Base-by-base conservation (phyloP, 2,888 invertebrate genomes). In the Hirudinaria manillensis region DNA sequence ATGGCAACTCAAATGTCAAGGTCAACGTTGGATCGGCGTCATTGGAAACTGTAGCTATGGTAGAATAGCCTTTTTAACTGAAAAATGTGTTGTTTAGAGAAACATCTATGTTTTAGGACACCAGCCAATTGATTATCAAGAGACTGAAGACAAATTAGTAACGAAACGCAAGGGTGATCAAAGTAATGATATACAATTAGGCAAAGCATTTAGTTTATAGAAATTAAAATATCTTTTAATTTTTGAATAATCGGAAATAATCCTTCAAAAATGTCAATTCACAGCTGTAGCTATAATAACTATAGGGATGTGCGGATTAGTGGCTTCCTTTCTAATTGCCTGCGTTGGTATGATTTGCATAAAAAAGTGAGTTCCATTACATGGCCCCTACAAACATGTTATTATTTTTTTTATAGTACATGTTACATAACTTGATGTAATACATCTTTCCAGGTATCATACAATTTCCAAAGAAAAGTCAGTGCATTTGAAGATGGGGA, bases 21-120 rank as follows among this genome's bases (percentile, higher is more conserved):
- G 73, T 21, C 74, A 76, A 73, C 70, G 71, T 65, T 77, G 77
- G 77, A 75, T 72, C 13, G 77, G 77, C 16, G 74, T 74, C 73
- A 65, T 75, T 32, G 75, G 76, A 7, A 77, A 77, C 70, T 77
- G 77, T 24, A 68, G 68, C 32, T 68, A 68, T 19, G 68, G 68
- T 34, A 34, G n/a, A 56, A 7, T 56, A 24, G 3, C 61, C 29
- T 7, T 1, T 61, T 2, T 61, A 61, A n/a, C 13, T n/a, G 6
- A 61, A n/a, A 61, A 16, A 27, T 61, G 7, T 61, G 1, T 13
- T 4, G 13, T 61, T 29, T 24, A 21, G 3, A 29, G 1, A 61
- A 6, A 10, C 13, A 27, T 61, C n/a, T 61, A 61, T 29, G 7
- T 61, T 29, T 24, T 6, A 61, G 24, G 29, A 61, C 61, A 61